Evolutionary conservation across 2,888 invertebrate species (phyloP), one percentile per base, ranked within the genome.

Genomic region (Lepidocyrtinus sp.): DNA sequence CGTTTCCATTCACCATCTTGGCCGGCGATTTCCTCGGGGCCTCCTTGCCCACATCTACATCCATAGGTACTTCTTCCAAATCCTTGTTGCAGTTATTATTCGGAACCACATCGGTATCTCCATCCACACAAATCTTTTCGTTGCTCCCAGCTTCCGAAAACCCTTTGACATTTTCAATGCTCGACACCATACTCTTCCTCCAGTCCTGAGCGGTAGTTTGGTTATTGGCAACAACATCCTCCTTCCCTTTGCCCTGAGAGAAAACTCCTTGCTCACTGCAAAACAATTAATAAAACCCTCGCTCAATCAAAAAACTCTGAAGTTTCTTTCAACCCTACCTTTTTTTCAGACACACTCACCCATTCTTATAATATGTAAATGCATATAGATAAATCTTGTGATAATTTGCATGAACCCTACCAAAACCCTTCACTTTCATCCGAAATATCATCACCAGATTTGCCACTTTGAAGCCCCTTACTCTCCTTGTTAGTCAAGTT

Each of bases 151-250:
- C 21, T 21, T 79, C 75, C n/a, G 19, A 24, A 61, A 81, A 75
- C 2, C 80, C 75, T 7, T 67, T 75, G 2, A 84, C 80, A 61
- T 84, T 84, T 21, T 84, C 84, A 59, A 84, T 84, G 12, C 82
- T 82, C 12, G 83, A 83, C 7, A 85, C 83, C 85, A 85, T 85
- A 2, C 71, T 83, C 25, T 85, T 83, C 15, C 85, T 21, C 68
- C 84, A 76, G 24, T 81, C 81, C 63, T 81, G 68, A 1, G 68
- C 81, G 15, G 73, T 62, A 12, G 77, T 71, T 12, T 75, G 71
- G 36, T 70, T 72, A 12, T 72, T 75, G 1, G 67, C 2, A 27
- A 75, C 65, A 17, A 62, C 65, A 21, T 74, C 73, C 7, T 85
- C 80, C 25, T 72, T 79, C 7, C 68, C 27, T 22, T 84, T 82